These are phyloP conservation scores for Nycteola revayana DNA, from an alignment of 2,888 invertebrate species.

Conservation along the genomic window DNA sequence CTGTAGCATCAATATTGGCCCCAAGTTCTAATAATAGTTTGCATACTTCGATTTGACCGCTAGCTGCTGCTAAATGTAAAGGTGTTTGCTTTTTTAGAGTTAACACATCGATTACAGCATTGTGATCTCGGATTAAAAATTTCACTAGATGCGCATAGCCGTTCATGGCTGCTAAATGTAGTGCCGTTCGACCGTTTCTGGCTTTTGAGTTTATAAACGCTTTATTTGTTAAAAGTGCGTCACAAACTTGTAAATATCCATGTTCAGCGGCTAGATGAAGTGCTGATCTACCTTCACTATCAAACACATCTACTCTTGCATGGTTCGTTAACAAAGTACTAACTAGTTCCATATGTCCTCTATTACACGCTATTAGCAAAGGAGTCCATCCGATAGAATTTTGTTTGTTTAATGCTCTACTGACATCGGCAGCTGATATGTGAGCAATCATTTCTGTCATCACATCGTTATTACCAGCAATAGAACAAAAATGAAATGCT, in stretches of 20 bases:
- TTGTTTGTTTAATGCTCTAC: slow-evolving; percentile 96
- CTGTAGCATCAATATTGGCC: slow-evolving; percentile 97
- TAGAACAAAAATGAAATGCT: slow-evolving; percentile 96
- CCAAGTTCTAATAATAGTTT: slow-evolving; percentile 94
- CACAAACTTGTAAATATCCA: slow-evolving; percentile 94
- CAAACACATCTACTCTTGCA: slow-evolving; percentile 99
- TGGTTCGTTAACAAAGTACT: slow-evolving; percentile 94
- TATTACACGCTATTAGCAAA: slow-evolving; percentile 95
- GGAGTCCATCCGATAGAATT: slow-evolving; percentile 98
- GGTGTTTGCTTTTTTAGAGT: slow-evolving; percentile 98
- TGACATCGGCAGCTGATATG: slow-evolving; percentile 94
- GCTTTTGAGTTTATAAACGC: slow-evolving; percentile 99
- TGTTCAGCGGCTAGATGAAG: slow-evolving; percentile 97
- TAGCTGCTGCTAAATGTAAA: slow-evolving; percentile 97
- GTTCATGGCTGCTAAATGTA: slow-evolving; percentile 98
- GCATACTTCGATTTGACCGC: slow-evolving; percentile 98
- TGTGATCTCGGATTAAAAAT: slow-evolving; percentile 96
- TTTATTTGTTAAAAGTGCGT: slow-evolving; percentile 95
- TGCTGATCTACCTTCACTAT: slow-evolving; percentile 96
- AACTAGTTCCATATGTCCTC: slow-evolving; percentile 97
- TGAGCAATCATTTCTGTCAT: slow-evolving; percentile 96
- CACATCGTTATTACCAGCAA: slow-evolving; percentile 97
- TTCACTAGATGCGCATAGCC: slow-evolving; percentile 95
- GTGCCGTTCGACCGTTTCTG: slow-evolving; percentile 96
- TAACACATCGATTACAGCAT: slow-evolving; percentile 96